Base-by-base conservation (phyloP, 2,797 vertebrate species). In the Ceryle rudis region DNA sequence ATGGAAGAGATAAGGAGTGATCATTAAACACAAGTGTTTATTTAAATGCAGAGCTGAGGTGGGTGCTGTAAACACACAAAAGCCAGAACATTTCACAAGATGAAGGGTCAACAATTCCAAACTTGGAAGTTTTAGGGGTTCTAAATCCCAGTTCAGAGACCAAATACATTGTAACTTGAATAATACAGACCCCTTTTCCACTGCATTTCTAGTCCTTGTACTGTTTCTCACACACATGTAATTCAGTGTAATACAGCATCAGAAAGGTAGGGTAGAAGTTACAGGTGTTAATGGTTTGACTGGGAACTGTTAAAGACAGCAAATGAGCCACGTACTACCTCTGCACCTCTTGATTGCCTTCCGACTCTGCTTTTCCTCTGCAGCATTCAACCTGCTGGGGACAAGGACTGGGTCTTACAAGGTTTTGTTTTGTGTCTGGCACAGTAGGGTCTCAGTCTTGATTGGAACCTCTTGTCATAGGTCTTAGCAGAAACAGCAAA, bases 401-500 rank as follows among this genome's bases (percentile, higher is more conserved):
- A 37, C 51, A 60, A 42, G 44, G 64, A 19, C 16, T 17, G 52
- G 57, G 31, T 37, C 72, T 86, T 7, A 14, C 14, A 73, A 49
- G 62, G 55, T 44, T 94, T 81, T 91, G 62, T 77, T 89, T 73
- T 73, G 39, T 88, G 73, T 55, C 78, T 84, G 73, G 55, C 80
- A 70, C 71, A 69, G 77, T 41, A 35, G 41, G 60, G 31, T 73
- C 83, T 95, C 17, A 0, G 3, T 37, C 90, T 77, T 94, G 88
- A 80, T 71, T 92, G 78, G 78, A 95, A 64, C 71, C 60, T 77
- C 57, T 90, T 89, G 88, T 49, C 77, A 39, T 5, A 79, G 73
- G 51, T 86, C 41, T n/a, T 70, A 84, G 89, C 64, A 95, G 87
- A 80, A 94, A 54, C 60, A 93, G 55, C 58, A 93, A 70, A 83